Percentiles rank a stretch among this genome's conserved stretches.
Evolutionary conservation across 2,113 vertebrate genomes (phyloP).

Genomic region (Geococcyx californianus): DNA sequence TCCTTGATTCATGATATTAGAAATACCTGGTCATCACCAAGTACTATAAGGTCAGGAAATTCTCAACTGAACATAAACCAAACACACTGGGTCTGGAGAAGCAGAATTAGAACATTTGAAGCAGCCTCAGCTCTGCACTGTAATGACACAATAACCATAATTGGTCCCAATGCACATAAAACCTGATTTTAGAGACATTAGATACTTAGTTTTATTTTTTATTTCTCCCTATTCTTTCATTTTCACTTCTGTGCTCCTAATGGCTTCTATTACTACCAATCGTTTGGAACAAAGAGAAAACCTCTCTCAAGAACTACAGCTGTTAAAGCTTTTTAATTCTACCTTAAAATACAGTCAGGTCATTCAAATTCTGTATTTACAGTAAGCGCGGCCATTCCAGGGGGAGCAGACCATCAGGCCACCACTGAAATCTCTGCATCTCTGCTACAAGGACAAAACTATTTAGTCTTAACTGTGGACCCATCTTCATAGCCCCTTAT

Average conservation of each 20-base stretch:
- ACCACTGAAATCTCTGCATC: background rate
- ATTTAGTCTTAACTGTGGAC: background rate
- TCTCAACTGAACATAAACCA: background rate
- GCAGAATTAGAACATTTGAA: background rate
- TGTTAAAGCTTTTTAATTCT: constrained; percentile 12
- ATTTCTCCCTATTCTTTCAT: constrained; percentile 51
- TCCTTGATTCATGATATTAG: background rate
- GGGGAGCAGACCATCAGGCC: background rate
- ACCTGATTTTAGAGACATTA: background rate
- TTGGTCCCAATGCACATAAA: constrained; percentile 17
- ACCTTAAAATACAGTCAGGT: background rate
- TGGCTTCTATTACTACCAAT: constrained; percentile 31
- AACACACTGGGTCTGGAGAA: background rate
- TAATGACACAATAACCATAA: constrained; percentile 28
- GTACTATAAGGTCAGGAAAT: background rate
- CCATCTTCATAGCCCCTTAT: background rate
- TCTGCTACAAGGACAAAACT: background rate
- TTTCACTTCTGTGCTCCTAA: constrained; percentile 28
- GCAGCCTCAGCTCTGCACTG: background rate
- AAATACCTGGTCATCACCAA: background rate
- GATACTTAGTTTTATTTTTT: background rate
- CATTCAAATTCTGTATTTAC: background rate
- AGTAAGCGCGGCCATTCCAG: background rate
- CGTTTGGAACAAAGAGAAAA: constrained; percentile 37
- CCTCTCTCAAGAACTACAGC: background rate